Base-by-base conservation (phyloP, 1,140 invertebrate species). In the Drosophila chauvacae region DNA sequence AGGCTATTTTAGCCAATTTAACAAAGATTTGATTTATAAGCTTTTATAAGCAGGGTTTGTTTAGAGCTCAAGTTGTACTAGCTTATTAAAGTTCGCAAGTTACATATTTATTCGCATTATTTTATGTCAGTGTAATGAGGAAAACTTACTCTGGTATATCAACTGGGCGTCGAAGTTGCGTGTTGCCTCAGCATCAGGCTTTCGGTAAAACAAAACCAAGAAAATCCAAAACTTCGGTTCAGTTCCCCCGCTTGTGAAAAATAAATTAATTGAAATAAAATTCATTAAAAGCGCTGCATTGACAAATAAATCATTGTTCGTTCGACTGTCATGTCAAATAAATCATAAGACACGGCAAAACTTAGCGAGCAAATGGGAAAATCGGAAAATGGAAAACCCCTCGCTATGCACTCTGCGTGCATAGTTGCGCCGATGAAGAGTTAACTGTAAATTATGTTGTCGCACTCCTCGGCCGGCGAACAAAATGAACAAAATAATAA, bases 271-370 rank as follows among this genome's bases (percentile, higher is more conserved):
- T 41, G 61, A 70, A 78, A 77, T 58, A 62, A 78, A 78, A 77
- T 77, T 77, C 84, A 86, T 86, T 86, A 86, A 86, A 86, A 86
- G 79, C 65, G 71, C 84, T 76, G 53, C 80, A 78, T 82, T 77
- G 84, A 71, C 71, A 82, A 77, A 88, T 86, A 86, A 88, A 86
- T 86, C 84, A 72, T 77, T 88, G 83, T 86, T 88, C 84, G 78
- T 56, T 86, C 82, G 83, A 78, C 80, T 86, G 83, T 88, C 83
- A 77, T 83, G 84, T 86, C 83, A 86, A 88, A 86, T 86, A 86
- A 86, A 86, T 86, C 83, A 86, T 86, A 86, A 53, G 71, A 83
- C 83, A 86, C 84, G 83, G 71, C 75, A 83, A 83, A 80, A 73
- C 78, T 80, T 55, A 33, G 64, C 77, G 42, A 74, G 74, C 77